Conservation (phyloP, 2,888 invertebrate species). For the Trissolcus japonicus region DNA sequence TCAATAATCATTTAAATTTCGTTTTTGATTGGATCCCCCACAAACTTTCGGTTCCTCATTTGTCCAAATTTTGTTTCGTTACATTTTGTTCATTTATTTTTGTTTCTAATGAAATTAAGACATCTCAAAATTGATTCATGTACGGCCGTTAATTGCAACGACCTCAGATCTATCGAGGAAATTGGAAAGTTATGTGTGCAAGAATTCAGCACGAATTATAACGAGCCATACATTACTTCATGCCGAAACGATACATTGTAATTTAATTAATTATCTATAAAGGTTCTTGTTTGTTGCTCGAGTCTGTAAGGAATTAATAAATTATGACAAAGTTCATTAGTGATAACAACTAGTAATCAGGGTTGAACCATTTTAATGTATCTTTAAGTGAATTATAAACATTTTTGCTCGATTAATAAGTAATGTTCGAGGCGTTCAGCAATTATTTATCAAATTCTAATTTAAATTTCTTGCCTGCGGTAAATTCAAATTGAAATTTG, state of each 20-base stretch:
- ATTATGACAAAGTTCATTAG: slow-evolving; percentile 17
- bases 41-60: too few species aligned
- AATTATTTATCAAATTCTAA: too few species aligned
- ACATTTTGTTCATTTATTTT: too few species aligned
- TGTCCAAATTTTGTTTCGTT: too few species aligned
- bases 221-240: slow-evolving; percentile 12
- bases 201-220: slow-evolving; percentile 9
- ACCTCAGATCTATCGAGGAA: too few species aligned
- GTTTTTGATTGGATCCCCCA: too few species aligned
- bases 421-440: too few species aligned
- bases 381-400: slow-evolving; percentile 32
- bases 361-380: slow-evolving; percentile 18
- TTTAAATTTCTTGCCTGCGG: too few species aligned
- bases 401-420: neutral
- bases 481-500: neutral
- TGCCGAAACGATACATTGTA: neutral
- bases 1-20: too few species aligned
- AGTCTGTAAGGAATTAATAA: slow-evolving; percentile 25
- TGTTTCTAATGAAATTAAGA: too few species aligned
- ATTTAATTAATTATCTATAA: slow-evolving; percentile 6
- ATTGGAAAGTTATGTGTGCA: neutral
- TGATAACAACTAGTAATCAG: slow-evolving; percentile 29
- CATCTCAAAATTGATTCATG: too few species aligned
- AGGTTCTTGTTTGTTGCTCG: slow-evolving; percentile 16
- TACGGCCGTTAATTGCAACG: too few species aligned